Percentiles rank a stretch among this genome's conserved stretches.
Conservation (phyloP, 2,888 invertebrate species). For the Lepidocyrtoides sp. region DNA sequence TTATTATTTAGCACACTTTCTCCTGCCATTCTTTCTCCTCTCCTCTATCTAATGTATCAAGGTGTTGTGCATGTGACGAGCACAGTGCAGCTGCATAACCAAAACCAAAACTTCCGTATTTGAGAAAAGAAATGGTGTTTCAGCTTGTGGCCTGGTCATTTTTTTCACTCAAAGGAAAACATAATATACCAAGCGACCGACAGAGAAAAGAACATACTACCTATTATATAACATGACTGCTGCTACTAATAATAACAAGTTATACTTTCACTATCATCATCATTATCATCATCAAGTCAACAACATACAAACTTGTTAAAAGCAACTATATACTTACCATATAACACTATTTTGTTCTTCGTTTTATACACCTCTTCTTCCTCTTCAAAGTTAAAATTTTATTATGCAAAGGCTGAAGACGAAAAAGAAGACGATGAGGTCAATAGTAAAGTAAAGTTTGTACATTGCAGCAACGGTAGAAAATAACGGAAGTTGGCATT, state of each 20-base stretch:
- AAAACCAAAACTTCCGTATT: slow-evolving; percentile 6
- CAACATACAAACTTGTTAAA: not conserved
- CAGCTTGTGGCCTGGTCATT: too few species aligned
- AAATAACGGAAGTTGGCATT: not conserved
- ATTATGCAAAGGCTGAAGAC: not conserved
- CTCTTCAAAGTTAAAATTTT: not conserved
- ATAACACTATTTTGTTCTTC: too few species aligned
- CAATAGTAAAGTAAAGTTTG: not conserved
- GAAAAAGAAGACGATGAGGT: not conserved
- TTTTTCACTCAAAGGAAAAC: not conserved
- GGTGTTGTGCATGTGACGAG: slow-evolving; percentile 66
- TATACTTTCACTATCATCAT: not conserved
- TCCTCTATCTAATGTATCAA: slow-evolving; percentile 54
- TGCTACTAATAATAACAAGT: not conserved
- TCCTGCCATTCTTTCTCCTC: slow-evolving; percentile 35
- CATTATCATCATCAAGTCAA: not conserved
- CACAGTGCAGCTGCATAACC: slow-evolving; percentile 21
- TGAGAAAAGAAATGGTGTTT: not conserved
- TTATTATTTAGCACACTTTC: slow-evolving; percentile 66
- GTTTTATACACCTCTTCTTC: not conserved
- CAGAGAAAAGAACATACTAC: slow-evolving; percentile 4
- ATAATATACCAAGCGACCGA: slow-evolving; percentile 1
- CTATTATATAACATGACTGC: slow-evolving; percentile 25
- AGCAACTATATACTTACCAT: too few species aligned
- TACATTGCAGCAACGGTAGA: not conserved